Evolutionary conservation across 2,113 vertebrate genomes (phyloP), one percentile per base, ranked within the genome.

Genomic region (Dipodomys ordii): DNA sequence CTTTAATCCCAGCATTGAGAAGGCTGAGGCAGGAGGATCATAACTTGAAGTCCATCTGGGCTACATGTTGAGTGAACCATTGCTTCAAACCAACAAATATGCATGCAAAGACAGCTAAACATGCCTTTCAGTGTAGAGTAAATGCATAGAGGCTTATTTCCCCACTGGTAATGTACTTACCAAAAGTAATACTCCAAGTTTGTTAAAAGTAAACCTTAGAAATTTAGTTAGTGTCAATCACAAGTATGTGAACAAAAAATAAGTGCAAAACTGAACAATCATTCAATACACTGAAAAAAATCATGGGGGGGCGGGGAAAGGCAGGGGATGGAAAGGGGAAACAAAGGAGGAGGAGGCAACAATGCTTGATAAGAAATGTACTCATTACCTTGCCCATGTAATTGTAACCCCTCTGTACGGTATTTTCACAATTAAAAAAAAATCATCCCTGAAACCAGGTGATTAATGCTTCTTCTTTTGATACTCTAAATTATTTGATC

Each of bases 271-370:
- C 88, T 91, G 11, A 78, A 64, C 9, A 87, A 60, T 91, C 89
- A 85, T 67, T 83, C 80, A 93, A 88, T 53, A 93, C 84, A 81
- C 30, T 88, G 46, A 87, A 87, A 93, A 77, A 91, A 90, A 96
- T 39, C 39, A 39, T 39, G 39, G 39, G 39, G 39, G 39, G 39
- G 39, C 39, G 5, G 39, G 39, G 39, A 39, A 39, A 39, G 39
- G 39, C 39, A 5, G 39, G 39, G 39, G 39, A 39, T 39, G 5
- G 39, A 5, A 39, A 39, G 39, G 39, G 39, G 39, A 39, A 39
- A 39, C 39, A 39, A 39, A 39, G 39, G 39, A 39, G 39, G 39
- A 39, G 39, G 39, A 39, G 39, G 5, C 39, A 39, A 39, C 39
- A 39, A 39, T 39, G 39, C 39, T 39, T 39, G 39, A 39, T 39